Evolutionary conservation across 2,113 vertebrate genomes (phyloP).

Genomic region (Nycticorax nycticorax): DNA sequence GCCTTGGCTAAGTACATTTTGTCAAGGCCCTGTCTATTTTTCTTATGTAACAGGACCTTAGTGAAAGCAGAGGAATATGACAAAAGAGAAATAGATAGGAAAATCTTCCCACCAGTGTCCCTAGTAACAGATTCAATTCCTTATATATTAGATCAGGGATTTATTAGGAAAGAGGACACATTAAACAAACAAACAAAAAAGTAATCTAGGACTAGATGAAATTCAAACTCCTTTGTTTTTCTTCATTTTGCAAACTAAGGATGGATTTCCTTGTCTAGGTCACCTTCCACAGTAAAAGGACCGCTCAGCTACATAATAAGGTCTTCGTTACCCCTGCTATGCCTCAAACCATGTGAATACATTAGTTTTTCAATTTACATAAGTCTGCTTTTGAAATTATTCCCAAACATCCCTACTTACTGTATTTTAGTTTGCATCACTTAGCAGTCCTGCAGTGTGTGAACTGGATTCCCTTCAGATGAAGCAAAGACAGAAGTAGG

Average conservation of each 20-base stretch:
- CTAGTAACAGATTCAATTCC: background rate
- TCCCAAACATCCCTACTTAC: background rate
- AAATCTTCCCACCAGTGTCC: background rate
- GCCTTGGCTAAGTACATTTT: background rate
- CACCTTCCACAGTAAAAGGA: background rate
- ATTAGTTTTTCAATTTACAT: background rate
- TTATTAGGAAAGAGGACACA: background rate
- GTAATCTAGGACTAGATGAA: background rate
- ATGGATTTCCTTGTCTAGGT: background rate
- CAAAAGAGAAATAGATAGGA: background rate
- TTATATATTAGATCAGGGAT: background rate
- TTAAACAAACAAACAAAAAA: background rate
- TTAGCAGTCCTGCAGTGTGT: fast-evolving
- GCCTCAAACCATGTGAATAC: background rate
- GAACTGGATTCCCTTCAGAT: background rate
- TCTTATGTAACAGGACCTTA: background rate
- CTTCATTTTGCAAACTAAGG: background rate
- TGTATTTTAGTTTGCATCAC: background rate
- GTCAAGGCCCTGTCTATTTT: background rate
- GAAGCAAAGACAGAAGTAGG: background rate
- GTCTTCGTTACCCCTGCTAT: background rate
- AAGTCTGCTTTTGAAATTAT: background rate
- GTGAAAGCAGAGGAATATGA: background rate
- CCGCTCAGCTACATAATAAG: background rate
- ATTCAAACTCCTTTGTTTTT: background rate